Conservation (phyloP, 2,113 vertebrate genomes). For the Hippocampus comes region DNA sequence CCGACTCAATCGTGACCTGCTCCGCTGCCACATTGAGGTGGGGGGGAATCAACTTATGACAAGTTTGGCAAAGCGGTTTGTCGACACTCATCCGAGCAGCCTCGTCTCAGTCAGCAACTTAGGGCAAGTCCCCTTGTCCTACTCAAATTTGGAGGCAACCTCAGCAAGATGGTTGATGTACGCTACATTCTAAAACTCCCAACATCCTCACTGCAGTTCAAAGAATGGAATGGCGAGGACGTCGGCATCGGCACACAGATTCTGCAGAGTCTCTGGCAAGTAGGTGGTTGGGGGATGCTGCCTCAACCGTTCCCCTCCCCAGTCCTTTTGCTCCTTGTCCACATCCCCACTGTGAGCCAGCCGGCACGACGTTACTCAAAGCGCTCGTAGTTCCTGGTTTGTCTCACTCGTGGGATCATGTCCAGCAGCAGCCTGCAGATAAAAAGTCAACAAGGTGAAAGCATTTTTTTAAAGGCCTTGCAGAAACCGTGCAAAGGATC, state of each 20-base stretch:
- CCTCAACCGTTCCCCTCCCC: background rate
- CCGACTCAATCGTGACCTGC: background rate
- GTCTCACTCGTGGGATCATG: slow-evolving; percentile 87
- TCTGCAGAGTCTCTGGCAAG: slow-evolving; percentile 15
- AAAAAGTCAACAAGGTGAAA: background rate
- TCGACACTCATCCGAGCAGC: background rate
- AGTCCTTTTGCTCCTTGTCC: slow-evolving; percentile 1
- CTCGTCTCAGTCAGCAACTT: background rate
- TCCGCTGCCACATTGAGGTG: background rate
- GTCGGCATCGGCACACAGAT: background rate
- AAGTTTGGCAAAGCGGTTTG: background rate
- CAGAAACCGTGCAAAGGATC: background rate
- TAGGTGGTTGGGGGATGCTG: background rate
- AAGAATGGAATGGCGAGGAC: slow-evolving; percentile 3
- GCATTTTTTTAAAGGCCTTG: background rate
- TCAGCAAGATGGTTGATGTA: slow-evolving; percentile 30
- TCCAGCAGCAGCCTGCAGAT: slow-evolving; percentile 83
- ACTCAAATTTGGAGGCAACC: background rate
- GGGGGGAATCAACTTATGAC: background rate
- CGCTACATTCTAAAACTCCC: slow-evolving; percentile 39
- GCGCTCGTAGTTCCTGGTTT: slow-evolving; percentile 92
- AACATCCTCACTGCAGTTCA: slow-evolving; percentile 2
- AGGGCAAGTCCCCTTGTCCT: background rate
- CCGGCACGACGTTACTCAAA: slow-evolving; percentile 82
- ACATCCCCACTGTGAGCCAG: background rate